phyloP scores from a whole-genome alignment of 2,113 vertebrate genomes.

The Nycticorax nycticorax region DNA sequence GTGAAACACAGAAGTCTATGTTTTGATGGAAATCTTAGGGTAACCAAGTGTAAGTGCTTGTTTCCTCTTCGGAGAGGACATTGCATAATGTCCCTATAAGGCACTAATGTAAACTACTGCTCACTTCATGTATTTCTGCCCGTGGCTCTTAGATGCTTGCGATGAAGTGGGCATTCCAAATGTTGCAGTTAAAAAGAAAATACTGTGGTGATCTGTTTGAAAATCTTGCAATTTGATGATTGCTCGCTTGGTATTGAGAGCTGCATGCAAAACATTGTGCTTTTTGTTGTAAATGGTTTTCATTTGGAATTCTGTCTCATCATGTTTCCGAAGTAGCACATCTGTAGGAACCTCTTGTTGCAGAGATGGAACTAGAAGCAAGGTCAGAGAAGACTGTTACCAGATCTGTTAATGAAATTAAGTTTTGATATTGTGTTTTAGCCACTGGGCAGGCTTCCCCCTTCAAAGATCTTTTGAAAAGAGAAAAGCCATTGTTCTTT shows the following conservation, averaged over 20 bases:
- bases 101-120: neutral
- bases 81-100: neutral
- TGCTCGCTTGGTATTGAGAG: neutral
- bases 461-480: slow-evolving; percentile 53
- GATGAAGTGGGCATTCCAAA: neutral
- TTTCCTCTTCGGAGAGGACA: neutral
- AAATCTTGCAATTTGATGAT: neutral
- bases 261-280: neutral
- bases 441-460: slow-evolving; percentile 18
- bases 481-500: slow-evolving; percentile 66
- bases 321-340: neutral
- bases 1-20: neutral
- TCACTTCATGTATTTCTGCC: neutral
- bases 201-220: neutral
- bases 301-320: neutral
- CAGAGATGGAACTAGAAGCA: neutral
- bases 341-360: neutral
- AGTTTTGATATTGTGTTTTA: slow-evolving; percentile 43
- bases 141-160: neutral
- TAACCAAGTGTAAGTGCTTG: neutral
- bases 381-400: slow-evolving; percentile 6
- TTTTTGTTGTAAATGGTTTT: neutral
- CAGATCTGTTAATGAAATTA: slow-evolving; percentile 51
- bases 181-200: neutral
- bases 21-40: neutral